Conservation (phyloP, 2,113 vertebrate species). For the Thymallus thymallus region DNA sequence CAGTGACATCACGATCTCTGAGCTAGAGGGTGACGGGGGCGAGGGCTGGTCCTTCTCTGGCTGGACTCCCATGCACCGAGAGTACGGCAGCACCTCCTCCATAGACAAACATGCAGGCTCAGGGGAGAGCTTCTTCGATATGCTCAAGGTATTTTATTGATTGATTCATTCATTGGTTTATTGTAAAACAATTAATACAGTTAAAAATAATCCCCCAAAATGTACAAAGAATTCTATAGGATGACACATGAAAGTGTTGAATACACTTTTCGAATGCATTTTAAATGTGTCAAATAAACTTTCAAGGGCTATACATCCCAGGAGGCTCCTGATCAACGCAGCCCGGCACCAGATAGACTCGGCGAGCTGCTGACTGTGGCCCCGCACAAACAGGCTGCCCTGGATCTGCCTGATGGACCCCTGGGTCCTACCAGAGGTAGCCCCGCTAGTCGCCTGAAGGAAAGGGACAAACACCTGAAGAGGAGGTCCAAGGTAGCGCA, state of each 20-base stretch:
- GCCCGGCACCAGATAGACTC: constrained; percentile 84
- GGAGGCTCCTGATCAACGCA: constrained; percentile 86
- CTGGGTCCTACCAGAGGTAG: constrained; percentile 79
- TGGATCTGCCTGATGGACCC: constrained; percentile 92
- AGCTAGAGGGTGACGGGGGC: constrained; percentile 92
- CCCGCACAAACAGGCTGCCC: constrained; percentile 71
- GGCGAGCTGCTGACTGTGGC: constrained; percentile 88
- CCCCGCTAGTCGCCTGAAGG: constrained; percentile 89
- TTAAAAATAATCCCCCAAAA: too few species aligned
- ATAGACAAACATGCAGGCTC: constrained; percentile 97
- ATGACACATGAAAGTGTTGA: too few species aligned
- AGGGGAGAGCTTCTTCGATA: constrained; percentile 95
- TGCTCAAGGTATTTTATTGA: constrained; percentile 69
- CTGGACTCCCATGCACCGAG: constrained; percentile 91
- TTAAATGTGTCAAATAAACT: too few species aligned
- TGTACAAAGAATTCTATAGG: too few species aligned
- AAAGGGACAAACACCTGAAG: constrained; percentile 96
- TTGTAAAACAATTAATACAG: too few species aligned
- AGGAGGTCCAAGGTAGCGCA: constrained; percentile 82
- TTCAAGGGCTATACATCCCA: constrained; percentile 86
- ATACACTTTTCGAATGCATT: too few species aligned
- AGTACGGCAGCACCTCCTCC: constrained; percentile 97
- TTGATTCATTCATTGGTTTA: too few species aligned
- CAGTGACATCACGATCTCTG: constrained; percentile 97
- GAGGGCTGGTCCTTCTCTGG: constrained; percentile 96